Conservation (phyloP, 1,140 invertebrate genomes). For the Drosophila melanica region DNA sequence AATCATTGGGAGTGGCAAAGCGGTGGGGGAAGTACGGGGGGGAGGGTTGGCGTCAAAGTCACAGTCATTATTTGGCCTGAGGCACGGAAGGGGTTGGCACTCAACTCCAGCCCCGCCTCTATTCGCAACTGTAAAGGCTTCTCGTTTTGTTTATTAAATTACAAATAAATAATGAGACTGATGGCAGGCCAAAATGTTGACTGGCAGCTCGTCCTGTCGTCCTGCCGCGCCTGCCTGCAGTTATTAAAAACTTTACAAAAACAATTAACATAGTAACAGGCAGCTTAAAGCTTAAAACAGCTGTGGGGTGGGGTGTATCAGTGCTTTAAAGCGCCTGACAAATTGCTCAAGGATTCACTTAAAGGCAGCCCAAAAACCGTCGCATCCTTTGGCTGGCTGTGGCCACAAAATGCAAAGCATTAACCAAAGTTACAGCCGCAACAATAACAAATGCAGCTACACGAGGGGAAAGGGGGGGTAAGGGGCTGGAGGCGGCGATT, state of each 20-base stretch:
- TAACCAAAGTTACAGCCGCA: slow-evolving; percentile 75
- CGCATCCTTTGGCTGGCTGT: slow-evolving; percentile 20
- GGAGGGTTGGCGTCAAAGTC: neutral
- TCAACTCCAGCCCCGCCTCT: neutral
- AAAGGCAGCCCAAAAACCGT: slow-evolving; percentile 30
- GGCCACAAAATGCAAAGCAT: slow-evolving; percentile 68
- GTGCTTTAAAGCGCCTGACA: slow-evolving; percentile 67
- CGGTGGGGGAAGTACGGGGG: neutral
- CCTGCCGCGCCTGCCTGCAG: slow-evolving; percentile 52
- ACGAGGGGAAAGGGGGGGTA: neutral
- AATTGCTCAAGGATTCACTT: slow-evolving; percentile 67
- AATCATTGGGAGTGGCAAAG: neutral
- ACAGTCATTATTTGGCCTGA: neutral
- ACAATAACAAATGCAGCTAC: slow-evolving; percentile 68
- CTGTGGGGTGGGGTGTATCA: too few species aligned
- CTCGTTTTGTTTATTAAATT: slow-evolving; percentile 78
- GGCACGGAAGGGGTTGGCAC: slow-evolving; percentile 2
- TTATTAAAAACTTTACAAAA: slow-evolving; percentile 81
- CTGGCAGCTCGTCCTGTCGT: slow-evolving; percentile 37
- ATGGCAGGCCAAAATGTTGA: slow-evolving; percentile 64
- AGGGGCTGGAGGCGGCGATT: too few species aligned
- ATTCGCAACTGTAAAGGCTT: neutral
- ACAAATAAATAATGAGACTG: slow-evolving; percentile 83
- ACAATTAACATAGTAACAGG: slow-evolving; percentile 74
- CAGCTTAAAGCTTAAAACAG: neutral